Base-by-base conservation (phyloP, 2,888 invertebrate species). In the Leucoma salicis region DNA sequence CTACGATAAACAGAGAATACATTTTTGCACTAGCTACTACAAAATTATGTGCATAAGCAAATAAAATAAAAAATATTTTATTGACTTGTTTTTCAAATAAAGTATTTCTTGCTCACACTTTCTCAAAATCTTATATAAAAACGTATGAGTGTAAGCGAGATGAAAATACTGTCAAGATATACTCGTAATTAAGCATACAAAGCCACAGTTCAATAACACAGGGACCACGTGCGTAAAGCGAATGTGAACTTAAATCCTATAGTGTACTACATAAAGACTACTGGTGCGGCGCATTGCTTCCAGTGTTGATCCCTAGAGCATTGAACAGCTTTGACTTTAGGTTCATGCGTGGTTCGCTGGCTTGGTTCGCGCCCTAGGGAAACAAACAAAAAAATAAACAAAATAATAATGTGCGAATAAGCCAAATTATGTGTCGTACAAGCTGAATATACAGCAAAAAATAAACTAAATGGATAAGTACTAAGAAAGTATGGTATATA, bases 291-390 rank as follows among this genome's bases (percentile, higher is more conserved):
- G 82, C 56, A 65, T 60, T 75, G 73, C 73, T 90, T 72, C 86
- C 91, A 65, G 94, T 93, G 90, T 94, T 93, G 89, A 95, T 93
- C 76, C 95, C 95, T 88, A 95, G 92, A 78, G 93, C 95, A 91
- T 94, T 94, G 92, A 95, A 95, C 82, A 95, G 91, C 93, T 95
- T 95, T 87, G 93, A 94, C 92, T 95, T 95, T 80, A 95, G 91
- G 90, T 95, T 94, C 90, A 93, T 92, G 87, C 92, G 92, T 77
- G 92, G 92, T 92, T 91, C 93, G 90, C 86, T 93, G 91, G 87
- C 91, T 91, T 80, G 92, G 90, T 90, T 92, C 88, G 90, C 91
- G 90, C 89, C 92, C 92, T 91, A 91, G 85, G 91, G 87, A 68
- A 66, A 77, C 81, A 85, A 81, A 81, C 80, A 80, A 82, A 41